Evolutionary conservation across 2,797 vertebrate genomes (phyloP).

Genomic region (Hydrolagus colliei): DNA sequence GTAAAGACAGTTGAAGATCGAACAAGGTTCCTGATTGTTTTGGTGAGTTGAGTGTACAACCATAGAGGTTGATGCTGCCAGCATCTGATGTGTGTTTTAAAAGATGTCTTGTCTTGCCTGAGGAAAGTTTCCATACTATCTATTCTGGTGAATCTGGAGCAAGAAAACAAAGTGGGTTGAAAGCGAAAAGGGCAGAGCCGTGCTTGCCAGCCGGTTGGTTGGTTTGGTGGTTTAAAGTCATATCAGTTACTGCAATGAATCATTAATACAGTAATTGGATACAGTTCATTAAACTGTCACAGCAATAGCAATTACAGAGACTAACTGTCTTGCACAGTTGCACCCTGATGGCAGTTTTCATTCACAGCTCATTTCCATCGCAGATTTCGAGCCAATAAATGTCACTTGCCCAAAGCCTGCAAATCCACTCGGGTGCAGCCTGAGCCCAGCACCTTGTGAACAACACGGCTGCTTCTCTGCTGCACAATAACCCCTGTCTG

Average conservation of each 20-base stretch:
- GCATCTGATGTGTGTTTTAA: no score
- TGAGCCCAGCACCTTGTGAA: background rate
- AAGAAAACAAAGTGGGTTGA: background rate
- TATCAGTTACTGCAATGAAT: background rate
- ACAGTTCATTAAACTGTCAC: background rate
- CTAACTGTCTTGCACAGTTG: background rate
- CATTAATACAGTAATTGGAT: background rate
- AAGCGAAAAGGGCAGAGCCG: background rate
- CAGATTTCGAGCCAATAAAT: slow-evolving; percentile 9
- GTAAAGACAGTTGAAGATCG: no score
- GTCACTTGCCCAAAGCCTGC: background rate
- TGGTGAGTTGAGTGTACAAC: no score
- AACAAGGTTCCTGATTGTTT: no score
- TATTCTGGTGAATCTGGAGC: background rate
- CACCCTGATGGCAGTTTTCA: background rate
- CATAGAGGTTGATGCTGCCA: no score
- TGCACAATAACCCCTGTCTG: background rate
- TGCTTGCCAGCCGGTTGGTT: background rate
- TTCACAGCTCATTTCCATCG: background rate
- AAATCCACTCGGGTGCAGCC: background rate
- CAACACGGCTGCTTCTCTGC: no score
- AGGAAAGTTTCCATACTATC: background rate
- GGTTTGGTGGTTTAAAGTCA: slow-evolving; percentile 8
- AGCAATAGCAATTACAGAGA: no score
- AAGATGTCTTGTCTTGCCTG: background rate